Evolutionary conservation across 2,797 vertebrate species (phyloP), one percentile per base, ranked within the genome.

Genomic region (Micrastur ruficollis): DNA sequence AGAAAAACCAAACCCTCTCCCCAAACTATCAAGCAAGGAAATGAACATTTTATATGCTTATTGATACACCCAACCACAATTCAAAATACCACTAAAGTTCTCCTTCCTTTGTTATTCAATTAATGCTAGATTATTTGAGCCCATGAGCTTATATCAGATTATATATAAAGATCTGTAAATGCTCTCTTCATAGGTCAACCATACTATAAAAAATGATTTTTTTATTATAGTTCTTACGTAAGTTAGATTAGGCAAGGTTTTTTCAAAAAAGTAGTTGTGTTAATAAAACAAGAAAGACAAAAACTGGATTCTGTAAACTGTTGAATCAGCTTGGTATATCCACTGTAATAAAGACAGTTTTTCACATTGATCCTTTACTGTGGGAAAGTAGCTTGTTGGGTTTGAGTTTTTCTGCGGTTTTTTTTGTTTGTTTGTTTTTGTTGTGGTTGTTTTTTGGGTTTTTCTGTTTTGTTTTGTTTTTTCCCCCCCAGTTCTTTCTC

Each of bases 171-270:
- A 63, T 13, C 23, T 49, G 12, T 19, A 46, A 73, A 27, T 0
- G 2, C 0, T 1, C 14, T 59, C 44, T 52, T 10, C 31, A 38
- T 8, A 81, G 32, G 31, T 52, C 36, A 93, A 19, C 9, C 8
- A 21, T 2, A 29, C 4, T 2, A 31, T 3, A 29, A 56, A 56
- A 65, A 81, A 0, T 20, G 8, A 6, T 16, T 50, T 49, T 49
- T 81, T 76, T 20, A 15, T 74, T 79, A 14, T 4, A 58, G 1
- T 63, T 76, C 13, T 82, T 36, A 29, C 8, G 49, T 8, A 53
- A 26, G 40, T 56, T 74, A 44, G 11, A 56, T 49, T 23, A 58
- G 6, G 11, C 68, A 61, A 47, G 16, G 5, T 12, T 67, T 32
- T 71, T 32, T n/a, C 26, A 75, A 88, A 38, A 14, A 71, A 68